Evolutionary conservation across 1,140 invertebrate species (phyloP), one percentile per base, ranked within the genome.

Genomic region (Phenacoccus solenopsis): DNA sequence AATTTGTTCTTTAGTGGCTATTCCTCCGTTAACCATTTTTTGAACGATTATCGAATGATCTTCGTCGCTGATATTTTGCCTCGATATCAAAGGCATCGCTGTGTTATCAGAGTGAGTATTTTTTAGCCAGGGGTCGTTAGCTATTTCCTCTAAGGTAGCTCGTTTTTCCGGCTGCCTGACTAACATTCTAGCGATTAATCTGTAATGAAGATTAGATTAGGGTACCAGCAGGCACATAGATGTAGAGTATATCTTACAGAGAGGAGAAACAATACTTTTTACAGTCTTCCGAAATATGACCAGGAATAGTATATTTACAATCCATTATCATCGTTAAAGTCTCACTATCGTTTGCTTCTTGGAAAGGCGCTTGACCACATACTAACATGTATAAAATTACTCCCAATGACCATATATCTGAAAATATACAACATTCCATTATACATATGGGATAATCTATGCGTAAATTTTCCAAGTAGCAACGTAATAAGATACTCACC

Each of bases 281-380:
- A 79, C 96, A 98, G 70, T 86, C 85, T 22, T 84, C 81, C n/a
- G 93, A 94, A 27, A 99, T 87, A 79, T 96, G 89, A 27, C 84
- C 77, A 69, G 96, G 95, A 75, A 98, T 89, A 67, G 89, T 89
- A 78, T 98, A 99, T 84, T 97, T 98, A 82, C 96, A 98, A 78
- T 99, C 97, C 91, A 99, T 96, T 72, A 99, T 99, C 93, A 97
- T 98, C 1, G 95, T 98, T 16, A 99, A 81, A 0, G 97, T 99
- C 84, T 99, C 97, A 76, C 94, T 98, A 79, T 99, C 97, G 81
- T 98, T 99, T 24, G 95, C 94, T 82, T 98, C 96, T 81, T 98
- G 95, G 79, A 99, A 99, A 16, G 97, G 97, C 16, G 96, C 89
- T 77, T 92, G 88, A 16, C 97, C 97, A 81, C 92, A 96, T 1